A percentile compares a stretch with the other conserved stretches of the same genome.
phyloP scores from a whole-genome alignment of 2,888 invertebrate genomes.

The Drepana falcataria region DNA sequence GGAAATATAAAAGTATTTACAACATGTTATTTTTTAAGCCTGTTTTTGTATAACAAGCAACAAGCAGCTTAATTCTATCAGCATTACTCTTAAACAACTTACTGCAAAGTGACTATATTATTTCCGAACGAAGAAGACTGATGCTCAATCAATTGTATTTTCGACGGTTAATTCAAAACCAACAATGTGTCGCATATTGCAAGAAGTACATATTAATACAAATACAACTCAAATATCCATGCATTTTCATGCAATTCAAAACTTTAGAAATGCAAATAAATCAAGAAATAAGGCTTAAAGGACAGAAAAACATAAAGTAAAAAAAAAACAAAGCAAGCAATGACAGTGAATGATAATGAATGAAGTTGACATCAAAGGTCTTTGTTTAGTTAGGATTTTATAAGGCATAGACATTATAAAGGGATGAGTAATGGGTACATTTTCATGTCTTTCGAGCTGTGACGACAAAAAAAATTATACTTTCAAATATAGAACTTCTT shows the following conservation, averaged over 20 bases:
- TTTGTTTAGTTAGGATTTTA: not conserved
- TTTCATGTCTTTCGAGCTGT: not conserved
- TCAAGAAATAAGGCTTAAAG: constrained; percentile 31
- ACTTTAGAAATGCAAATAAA: constrained; percentile 27
- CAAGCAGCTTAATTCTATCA: no score
- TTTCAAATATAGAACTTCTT: no score
- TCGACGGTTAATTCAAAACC: no score
- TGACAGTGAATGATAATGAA: constrained; percentile 43
- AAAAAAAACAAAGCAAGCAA: constrained; percentile 63
- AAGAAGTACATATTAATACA: no score
- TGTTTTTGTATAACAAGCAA: not conserved
- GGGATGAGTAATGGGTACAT: no score
- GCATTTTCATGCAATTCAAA: constrained; percentile 1
- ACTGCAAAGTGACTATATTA: no score
- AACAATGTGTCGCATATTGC: no score
- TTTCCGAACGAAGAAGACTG: no score
- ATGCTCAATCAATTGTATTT: no score
- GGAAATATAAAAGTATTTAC: constrained; percentile 7
- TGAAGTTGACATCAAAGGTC: constrained; percentile 9
- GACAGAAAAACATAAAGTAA: constrained; percentile 20
- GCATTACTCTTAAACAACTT: no score
- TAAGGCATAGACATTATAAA: no score
- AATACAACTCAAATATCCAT: not conserved
- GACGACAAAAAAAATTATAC: no score
- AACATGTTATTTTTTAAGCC: constrained; percentile 5